Base-by-base conservation (phyloP, 2,888 invertebrate species). In the Maniola hyperantus region DNA sequence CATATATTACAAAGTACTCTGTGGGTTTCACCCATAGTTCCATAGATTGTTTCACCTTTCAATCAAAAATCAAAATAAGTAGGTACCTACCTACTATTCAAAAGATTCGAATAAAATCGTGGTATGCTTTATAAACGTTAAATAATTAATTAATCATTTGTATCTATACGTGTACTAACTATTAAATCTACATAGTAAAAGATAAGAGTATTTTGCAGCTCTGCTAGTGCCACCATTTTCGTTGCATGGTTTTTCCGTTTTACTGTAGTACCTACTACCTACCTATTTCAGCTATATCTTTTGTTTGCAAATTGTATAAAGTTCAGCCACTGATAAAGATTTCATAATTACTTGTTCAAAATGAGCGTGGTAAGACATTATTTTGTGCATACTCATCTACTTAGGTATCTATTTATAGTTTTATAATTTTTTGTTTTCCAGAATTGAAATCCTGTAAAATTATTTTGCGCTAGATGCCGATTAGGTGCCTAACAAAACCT, bases 361-460 rank as follows among this genome's bases (percentile, higher is more conserved):
- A 81, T 82, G 81, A 80, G 83, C 57, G 70, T 78, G 83, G 83
- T 83, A 80, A 83, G 83, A 64, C 18, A 48, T 48, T 6, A 50
- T 51, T 26, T 34, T 55, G 5, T 39, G 10, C n/a, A 55, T 55
- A 13, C 13, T 13, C 7, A 51, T 51, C 6, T n/a, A n/a, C n/a
- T n/a, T n/a, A n/a, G n/a, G n/a, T n/a, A n/a, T n/a, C n/a, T 46
- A 15, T 46, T 18, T 13, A 51, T 51, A 51, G 50, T 13, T 51
- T 7, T 8, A 15, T n/a, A 7, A 18, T 4, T 7, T 2, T 48
- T 48, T 48, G 48, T 48, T 48, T 48, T 18, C 7, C 48, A 6
- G 2, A 48, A n/a, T n/a, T n/a, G n/a, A n/a, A n/a, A n/a, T n/a
- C n/a, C n/a, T n/a, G 15, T 48, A 8, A 7, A 48, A 8, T 8